These are phyloP conservation scores for Oreochromis spilurus DNA, from an alignment of 2,113 vertebrate species.

Conservation along the genomic window DNA sequence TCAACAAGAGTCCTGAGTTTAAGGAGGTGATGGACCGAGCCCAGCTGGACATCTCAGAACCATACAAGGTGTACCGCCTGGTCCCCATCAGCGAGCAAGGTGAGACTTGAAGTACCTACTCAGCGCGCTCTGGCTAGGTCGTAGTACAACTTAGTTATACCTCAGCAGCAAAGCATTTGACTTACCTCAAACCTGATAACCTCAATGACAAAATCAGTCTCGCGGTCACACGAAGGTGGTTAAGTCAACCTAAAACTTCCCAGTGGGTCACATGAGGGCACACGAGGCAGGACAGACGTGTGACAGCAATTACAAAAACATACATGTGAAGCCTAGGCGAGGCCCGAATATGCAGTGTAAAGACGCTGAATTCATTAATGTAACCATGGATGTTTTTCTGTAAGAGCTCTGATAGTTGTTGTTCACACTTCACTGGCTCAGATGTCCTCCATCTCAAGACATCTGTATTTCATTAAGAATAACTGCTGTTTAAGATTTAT, in stretches of 20 bases:
- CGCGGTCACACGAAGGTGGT: background rate
- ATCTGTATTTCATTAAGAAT: background rate
- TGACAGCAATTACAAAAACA: background rate
- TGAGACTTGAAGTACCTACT: background rate
- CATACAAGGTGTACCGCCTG: conserved; percentile 88
- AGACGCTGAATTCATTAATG: background rate
- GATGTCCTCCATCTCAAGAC: background rate
- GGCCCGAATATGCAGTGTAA: background rate
- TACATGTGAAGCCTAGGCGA: background rate
- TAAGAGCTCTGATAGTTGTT: background rate
- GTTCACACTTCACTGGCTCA: fast-evolving
- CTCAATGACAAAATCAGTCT: background rate
- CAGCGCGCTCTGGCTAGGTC: fast-evolving
- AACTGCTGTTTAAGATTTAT: background rate
- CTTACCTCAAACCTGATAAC: background rate
- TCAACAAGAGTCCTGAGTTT: conserved; percentile 88
- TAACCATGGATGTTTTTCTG: background rate
- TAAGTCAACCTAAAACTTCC: background rate
- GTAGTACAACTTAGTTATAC: background rate
- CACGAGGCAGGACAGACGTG: background rate
- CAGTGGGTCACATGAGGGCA: background rate
- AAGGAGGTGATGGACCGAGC: conserved; percentile 73
- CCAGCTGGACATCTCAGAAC: conserved; percentile 81
- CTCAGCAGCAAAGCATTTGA: background rate
- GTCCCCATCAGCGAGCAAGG: conserved; percentile 73